A percentile compares a stretch with the other conserved stretches of the same genome.
phyloP scores from a whole-genome alignment of 1,140 invertebrate genomes.

The Rhyacophila brunnea region DNA sequence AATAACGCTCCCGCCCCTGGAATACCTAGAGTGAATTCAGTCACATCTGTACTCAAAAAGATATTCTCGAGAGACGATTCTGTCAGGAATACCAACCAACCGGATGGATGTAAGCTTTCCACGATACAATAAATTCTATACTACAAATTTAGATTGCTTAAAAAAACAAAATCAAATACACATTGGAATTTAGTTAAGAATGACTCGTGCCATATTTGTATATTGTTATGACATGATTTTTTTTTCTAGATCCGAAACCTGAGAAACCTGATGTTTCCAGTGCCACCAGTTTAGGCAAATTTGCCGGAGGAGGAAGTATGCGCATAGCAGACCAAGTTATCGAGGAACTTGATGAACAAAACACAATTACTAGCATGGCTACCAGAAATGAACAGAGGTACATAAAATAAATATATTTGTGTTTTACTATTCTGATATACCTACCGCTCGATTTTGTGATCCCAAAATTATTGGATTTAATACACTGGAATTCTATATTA shows the following conservation, averaged over 20 bases:
- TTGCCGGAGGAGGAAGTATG: slow-evolving; percentile 56
- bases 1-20: slow-evolving; percentile 56
- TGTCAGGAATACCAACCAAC: slow-evolving; percentile 39
- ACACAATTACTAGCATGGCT: slow-evolving; percentile 71
- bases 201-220: too few relatives aligned
- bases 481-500: too few relatives aligned
- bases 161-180: not conserved
- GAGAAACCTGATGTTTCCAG: slow-evolving; percentile 4
- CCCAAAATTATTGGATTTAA: too few relatives aligned
- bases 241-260: slow-evolving; percentile 1
- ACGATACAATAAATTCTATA: too few relatives aligned
- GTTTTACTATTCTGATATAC: too few relatives aligned
- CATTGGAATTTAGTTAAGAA: too few relatives aligned
- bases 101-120: slow-evolving; percentile 42
- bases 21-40: slow-evolving; percentile 67
- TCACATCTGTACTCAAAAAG: slow-evolving; percentile 72
- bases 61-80: slow-evolving; percentile 73
- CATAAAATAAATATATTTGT: too few relatives aligned
- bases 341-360: slow-evolving; percentile 79
- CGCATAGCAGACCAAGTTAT: slow-evolving; percentile 74
- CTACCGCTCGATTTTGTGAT: too few relatives aligned
- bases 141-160: too few relatives aligned
- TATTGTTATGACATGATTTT: slow-evolving; percentile 1
- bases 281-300: slow-evolving; percentile 2
- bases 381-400: slow-evolving; percentile 52